Base-by-base conservation (phyloP, 2,797 vertebrate genomes). In the Clarias pachynema region DNA sequence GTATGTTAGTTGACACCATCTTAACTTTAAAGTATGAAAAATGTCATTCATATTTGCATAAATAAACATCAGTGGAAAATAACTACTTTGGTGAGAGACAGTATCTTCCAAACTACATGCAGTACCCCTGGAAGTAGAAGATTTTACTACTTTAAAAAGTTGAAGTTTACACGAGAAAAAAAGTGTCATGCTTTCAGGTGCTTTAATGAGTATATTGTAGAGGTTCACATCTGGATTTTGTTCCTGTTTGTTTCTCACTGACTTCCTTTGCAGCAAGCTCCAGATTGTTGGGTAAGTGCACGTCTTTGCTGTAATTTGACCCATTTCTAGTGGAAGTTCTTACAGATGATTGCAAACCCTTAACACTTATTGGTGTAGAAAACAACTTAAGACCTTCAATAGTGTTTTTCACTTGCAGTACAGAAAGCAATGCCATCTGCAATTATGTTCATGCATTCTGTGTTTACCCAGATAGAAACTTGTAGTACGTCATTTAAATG, bases 231-330 rank as follows among this genome's bases (percentile, higher is more conserved):
- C 59, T 78, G 75, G 75, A 78, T 78, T 79, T 63, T 49, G 49
- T 62, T 79, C 22, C 77, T 24, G 31, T 62, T 79, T 16, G 10
- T 44, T 44, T 79, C 60, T 65, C 59, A 44, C 60, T 26, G 78
- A 79, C 34, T 79, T 79, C 60, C 56, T 72, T 84, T 85, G 82
- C 75, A 82, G 79, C 44, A 16, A 59, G 57, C 34, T n/a, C 18
- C 49, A 56, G 31, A 31, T 63, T 68, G 53, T 34, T 18, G 26
- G 4, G n/a, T 31, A 65, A 57, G 57, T 65, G 24, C 24, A 34
- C 40, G 14, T 44, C 22, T 65, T 79, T 6, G 60, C 14, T 49
- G 53, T 56, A 63, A 70, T 86, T 81, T 69, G 73, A 59, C 60
- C 60, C 29, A 53, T 44, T 16, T 31, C 59, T 53, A 53, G 12